These are phyloP conservation scores for Pyrgilauda ruficollis DNA, from an alignment of 2,113 vertebrate species.

Conservation along the genomic window DNA sequence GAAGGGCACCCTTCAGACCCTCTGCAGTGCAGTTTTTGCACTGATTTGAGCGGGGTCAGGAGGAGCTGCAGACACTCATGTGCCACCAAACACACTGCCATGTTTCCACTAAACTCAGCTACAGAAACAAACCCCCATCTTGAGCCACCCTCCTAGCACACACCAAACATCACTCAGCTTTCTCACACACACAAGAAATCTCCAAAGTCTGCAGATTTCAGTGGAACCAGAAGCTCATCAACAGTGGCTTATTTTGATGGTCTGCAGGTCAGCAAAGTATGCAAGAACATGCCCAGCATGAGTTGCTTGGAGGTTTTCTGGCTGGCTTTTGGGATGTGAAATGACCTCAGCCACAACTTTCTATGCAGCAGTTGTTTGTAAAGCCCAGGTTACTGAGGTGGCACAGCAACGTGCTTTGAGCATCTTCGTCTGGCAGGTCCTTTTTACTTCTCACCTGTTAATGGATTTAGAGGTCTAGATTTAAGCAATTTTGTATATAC, in stretches of 20 bases:
- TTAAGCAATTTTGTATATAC: not conserved
- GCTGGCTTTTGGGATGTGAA: not conserved
- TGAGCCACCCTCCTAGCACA: not conserved
- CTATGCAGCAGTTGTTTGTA: not conserved
- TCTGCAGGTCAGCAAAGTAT: not conserved
- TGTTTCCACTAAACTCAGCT: not conserved
- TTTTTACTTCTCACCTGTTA: not conserved
- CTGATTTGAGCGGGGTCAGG: not conserved
- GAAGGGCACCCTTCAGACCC: not conserved
- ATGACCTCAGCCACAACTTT: not conserved
- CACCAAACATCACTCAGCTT: accelerated
- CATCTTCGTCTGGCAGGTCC: not conserved
- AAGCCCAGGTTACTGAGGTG: not conserved
- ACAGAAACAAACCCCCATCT: not conserved
- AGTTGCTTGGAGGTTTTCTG: not conserved
- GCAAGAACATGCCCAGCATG: not conserved
- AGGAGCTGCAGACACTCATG: not conserved
- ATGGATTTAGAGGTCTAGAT: not conserved
- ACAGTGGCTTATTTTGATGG: not conserved
- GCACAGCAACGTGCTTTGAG: not conserved
- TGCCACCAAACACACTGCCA: not conserved
- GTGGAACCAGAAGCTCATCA: not conserved
- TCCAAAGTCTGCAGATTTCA: not conserved
- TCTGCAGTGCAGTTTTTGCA: not conserved
- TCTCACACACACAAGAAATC: not conserved